These are phyloP conservation scores for Philaenus spumarius DNA, from an alignment of 1,140 invertebrate genomes.

Conservation along the genomic window DNA sequence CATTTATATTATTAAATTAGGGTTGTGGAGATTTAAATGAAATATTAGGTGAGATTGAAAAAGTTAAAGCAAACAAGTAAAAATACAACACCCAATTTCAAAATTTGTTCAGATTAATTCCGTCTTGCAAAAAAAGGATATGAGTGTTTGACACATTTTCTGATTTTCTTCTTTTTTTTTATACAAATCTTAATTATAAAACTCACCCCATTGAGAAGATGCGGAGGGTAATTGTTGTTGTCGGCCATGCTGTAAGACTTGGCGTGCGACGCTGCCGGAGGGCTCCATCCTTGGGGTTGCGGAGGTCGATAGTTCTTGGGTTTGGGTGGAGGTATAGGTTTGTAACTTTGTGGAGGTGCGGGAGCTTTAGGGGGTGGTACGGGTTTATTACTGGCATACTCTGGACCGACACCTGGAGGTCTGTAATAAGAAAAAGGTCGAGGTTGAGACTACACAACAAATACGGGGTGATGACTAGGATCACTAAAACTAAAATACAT, in stretches of 20 bases:
- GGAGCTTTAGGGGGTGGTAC: slow-evolving; percentile 39
- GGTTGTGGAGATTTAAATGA: no score
- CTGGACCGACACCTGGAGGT: slow-evolving; percentile 33
- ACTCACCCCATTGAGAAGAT: slow-evolving; percentile 46
- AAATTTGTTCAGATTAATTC: no score
- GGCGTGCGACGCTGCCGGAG: slow-evolving; percentile 33
- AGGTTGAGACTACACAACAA: no score
- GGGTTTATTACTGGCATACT: slow-evolving; percentile 37
- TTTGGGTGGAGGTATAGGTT: slow-evolving; percentile 84
- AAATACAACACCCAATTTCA: no score
- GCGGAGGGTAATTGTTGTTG: slow-evolving; percentile 35
- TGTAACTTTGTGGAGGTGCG: slow-evolving; percentile 49
- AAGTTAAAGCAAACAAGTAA: no score
- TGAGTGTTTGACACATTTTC: no score
- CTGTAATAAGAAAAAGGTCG: slow-evolving; percentile 28
- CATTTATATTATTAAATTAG: no score
- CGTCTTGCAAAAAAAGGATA: no score
- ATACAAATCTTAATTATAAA: slow-evolving; percentile 5
- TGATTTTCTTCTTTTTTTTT: no score
- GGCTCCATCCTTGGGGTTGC: slow-evolving; percentile 41
- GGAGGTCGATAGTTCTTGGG: slow-evolving; percentile 84
- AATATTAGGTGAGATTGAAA: no score
- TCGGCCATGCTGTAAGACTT: slow-evolving; percentile 43
- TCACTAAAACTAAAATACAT: no score
- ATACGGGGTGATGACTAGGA: no score